phyloP scores from a whole-genome alignment of 2,888 invertebrate species.

The Hyposoter didymator region DNA sequence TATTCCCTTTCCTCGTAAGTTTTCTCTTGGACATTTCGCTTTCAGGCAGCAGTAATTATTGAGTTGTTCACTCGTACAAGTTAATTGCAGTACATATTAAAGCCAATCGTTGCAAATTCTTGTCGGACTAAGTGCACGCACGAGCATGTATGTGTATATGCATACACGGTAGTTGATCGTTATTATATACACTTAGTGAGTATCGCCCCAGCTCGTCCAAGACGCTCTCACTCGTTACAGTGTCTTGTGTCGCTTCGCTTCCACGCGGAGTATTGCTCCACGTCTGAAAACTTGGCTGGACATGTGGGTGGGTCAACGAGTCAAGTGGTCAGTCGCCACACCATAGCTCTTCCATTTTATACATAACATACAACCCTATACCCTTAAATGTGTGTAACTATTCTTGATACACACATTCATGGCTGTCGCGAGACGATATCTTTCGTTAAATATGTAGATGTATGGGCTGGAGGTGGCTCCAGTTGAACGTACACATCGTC shows the following conservation, averaged over 20 bases:
- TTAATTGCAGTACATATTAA: constrained; percentile 51
- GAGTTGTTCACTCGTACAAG: constrained; percentile 18
- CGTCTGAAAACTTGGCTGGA: constrained; percentile 70
- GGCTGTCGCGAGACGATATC: neutral
- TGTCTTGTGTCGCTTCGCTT: constrained; percentile 41
- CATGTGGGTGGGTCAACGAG: constrained; percentile 78
- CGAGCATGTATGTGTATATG: neutral
- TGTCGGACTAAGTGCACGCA: neutral
- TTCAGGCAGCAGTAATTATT: neutral
- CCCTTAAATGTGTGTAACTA: constrained; percentile 8
- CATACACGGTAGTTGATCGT: neutral
- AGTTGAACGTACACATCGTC: constrained; percentile 15
- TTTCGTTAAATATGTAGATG: neutral
- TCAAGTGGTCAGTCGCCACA: constrained; percentile 78
- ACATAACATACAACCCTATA: neutral
- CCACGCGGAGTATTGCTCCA: constrained; percentile 26
- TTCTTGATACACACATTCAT: constrained; percentile 1
- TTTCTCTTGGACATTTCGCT: neutral
- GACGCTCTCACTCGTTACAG: constrained; percentile 30
- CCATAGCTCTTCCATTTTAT: constrained; percentile 64
- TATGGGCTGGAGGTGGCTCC: neutral
- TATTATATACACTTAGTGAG: neutral
- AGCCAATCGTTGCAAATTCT: constrained; percentile 53
- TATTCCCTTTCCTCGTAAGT: neutral
- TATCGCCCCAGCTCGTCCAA: constrained; percentile 12